Base-by-base conservation (phyloP, 2,113 vertebrate genomes). In the Barbus barbus region DNA sequence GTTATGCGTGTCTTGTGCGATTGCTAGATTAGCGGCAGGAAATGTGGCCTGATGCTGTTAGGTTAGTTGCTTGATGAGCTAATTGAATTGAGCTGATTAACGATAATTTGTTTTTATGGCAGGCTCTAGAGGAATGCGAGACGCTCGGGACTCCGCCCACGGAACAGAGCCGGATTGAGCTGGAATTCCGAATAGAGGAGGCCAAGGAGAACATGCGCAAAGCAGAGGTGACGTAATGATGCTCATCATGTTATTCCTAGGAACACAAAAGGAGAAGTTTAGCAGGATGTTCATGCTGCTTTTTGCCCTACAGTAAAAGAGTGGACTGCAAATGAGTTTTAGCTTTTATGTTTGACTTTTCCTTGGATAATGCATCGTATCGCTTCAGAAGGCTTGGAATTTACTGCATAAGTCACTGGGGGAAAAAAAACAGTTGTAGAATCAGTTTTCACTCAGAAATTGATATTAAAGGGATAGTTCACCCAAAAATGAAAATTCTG, bases 181-280 rank as follows among this genome's bases (percentile, higher is more conserved):
- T 99, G 91, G 98, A 99, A 90, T 94, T 97, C 92, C 98, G 96
- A 89, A 96, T 97, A 31, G 98, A 99, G 24, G 97, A 98, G 88
- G 95, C 96, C 89, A 97, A 95, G 94, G 97, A 98, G 92, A 96
- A 92, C 85, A 97, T 99, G 41, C 97, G 98, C 86, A 98, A 98
- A 93, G 96, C 98, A 11, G 97, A 99, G 97, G 98, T 97, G 88
- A 91, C 4, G 65, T 56, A 56, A 56, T 56, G 20, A 56, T n/a
- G 20, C 53, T n/a, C 53, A n/a, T 22, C 6, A 22, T 22, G 53
- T 56, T 56, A 22, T 56, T 56, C 20, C 0, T 1, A 69, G 18
- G 33, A 36, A 36, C 18, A 22, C 9, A 22, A 69, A 36, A 69
- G 65, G 33, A 38, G 9, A 38, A 12, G 31, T 36, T 38, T 11